Evolutionary conservation across 2,888 invertebrate species (phyloP), one percentile per base, ranked within the genome.

Genomic region (Steinernema scapterisci): DNA sequence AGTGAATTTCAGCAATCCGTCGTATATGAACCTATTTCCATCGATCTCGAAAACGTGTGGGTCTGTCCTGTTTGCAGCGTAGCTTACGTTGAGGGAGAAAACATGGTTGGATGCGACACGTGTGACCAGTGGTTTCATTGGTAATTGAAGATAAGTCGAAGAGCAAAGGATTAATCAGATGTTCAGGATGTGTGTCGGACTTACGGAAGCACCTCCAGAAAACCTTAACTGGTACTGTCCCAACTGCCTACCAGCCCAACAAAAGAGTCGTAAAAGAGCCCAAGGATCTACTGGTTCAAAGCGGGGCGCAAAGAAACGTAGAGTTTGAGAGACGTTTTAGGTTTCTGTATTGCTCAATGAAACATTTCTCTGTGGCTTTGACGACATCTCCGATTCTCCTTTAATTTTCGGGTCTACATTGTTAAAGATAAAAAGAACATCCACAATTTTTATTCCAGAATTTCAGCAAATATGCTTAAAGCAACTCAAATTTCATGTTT

Each of bases 61-160:
- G 82, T 86, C 27, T 86, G 86, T 73, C 86, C 86, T 1, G 81
- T 79, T 7, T 86, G 86, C 72, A 80, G 80, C 0, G 83, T 86
- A 6, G 85, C 85, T 11, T 86, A 85, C 73, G 83, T 82, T n/a
- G 84, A 83, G 6, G 83, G 81, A 25, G 85, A 83, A 3, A 83
- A 83, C 63, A 87, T 87, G 86, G 82, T 86, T 13, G 82, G 80
- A 1, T 86, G 86, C 73, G 86, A 86, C 71, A 63, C 51, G 11
- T 86, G 86, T 75, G 81, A 86, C 72, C 76, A 81, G 19, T 86
- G 86, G 86, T 87, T 82, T 75, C 86, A 86, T 75, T 87, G 85
- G 86, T 85, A 54, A 72, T 38, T 9, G 38, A 38, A 38, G 5
- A 38, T 38, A 9, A 6, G 38, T n/a, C 19, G 13, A 16, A 21